A percentile compares a stretch with the other conserved stretches of the same genome.
These are phyloP conservation scores for Hedya salicella DNA, from an alignment of 2,888 invertebrate genomes.

Conservation along the genomic window DNA sequence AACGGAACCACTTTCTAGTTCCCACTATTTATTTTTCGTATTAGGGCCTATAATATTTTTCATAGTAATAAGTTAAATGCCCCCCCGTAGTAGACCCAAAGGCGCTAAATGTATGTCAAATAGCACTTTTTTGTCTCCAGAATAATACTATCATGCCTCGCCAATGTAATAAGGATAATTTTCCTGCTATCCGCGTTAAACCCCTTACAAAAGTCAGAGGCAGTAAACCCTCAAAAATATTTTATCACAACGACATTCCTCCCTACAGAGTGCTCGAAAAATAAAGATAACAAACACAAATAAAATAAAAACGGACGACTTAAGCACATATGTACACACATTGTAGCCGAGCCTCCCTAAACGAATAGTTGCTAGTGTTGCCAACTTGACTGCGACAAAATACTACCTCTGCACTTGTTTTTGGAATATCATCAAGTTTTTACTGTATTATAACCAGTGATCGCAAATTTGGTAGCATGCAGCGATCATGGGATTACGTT, in stretches of 20 bases:
- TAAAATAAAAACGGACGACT: slow-evolving; percentile 40
- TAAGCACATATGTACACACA: slow-evolving; percentile 43
- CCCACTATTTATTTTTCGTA: too few species aligned
- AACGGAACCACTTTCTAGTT: too few species aligned
- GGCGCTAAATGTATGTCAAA: too few species aligned
- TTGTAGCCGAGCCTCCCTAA: slow-evolving; percentile 46
- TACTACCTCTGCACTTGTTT: neutral
- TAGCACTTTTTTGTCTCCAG: neutral
- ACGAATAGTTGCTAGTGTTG: slow-evolving; percentile 49
- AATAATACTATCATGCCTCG: neutral
- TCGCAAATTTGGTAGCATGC: too few species aligned
- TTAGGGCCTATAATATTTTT: too few species aligned
- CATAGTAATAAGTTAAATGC: too few species aligned
- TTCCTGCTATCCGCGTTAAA: slow-evolving; percentile 21
- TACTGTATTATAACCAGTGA: too few species aligned
- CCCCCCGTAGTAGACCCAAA: too few species aligned
- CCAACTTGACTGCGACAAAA: neutral
- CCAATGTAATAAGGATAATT: slow-evolving; percentile 23
- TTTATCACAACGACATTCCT: slow-evolving; percentile 28
- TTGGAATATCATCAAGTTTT: neutral
- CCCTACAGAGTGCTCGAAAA: slow-evolving; percentile 36
- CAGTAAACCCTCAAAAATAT: slow-evolving; percentile 36
- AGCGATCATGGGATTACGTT: too few species aligned
- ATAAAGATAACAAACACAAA: slow-evolving; percentile 37
- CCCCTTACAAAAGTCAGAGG: slow-evolving; percentile 22